Evolutionary conservation across 2,888 invertebrate species (phyloP).

Genomic region (Thera britannica): DNA sequence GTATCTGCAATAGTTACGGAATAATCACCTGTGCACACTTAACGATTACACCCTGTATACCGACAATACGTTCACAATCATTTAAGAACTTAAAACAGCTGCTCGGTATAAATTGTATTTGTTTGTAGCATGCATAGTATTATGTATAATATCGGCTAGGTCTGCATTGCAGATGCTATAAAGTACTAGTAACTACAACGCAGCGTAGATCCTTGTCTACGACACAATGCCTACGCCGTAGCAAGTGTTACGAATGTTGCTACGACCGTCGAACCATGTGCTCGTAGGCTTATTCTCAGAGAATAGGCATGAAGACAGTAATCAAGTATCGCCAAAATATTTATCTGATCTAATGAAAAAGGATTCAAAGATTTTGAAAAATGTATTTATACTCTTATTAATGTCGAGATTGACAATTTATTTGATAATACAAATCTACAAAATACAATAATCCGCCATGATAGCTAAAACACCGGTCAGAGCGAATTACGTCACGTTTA

Average conservation of each 20-base stretch:
- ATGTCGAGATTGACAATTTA: no score
- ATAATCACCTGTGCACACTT: no score
- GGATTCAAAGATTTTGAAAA: no score
- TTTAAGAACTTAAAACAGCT: not conserved
- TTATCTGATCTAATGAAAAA: no score
- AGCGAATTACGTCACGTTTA: no score
- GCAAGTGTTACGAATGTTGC: constrained; percentile 5
- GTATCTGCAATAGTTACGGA: no score
- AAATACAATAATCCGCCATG: no score
- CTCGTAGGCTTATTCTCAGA: not conserved
- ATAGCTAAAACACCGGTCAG: no score
- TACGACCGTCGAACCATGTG: not conserved
- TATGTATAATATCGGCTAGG: constrained; percentile 6
- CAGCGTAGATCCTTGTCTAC: constrained; percentile 16
- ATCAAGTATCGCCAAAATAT: no score
- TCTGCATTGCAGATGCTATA: constrained; percentile 28
- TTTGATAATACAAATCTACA: not conserved
- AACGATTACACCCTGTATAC: no score
- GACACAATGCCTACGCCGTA: constrained; percentile 11
- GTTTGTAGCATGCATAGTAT: constrained; percentile 1
- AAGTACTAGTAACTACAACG: constrained; percentile 9
- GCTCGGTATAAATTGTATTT: constrained; percentile 9
- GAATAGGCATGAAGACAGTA: not conserved
- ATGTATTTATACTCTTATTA: no score
- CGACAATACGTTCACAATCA: not conserved